Percentiles rank a stretch among this genome's conserved stretches.
phyloP scores from a whole-genome alignment of 2,797 vertebrate genomes.

The Sebastes wilsoni region DNA sequence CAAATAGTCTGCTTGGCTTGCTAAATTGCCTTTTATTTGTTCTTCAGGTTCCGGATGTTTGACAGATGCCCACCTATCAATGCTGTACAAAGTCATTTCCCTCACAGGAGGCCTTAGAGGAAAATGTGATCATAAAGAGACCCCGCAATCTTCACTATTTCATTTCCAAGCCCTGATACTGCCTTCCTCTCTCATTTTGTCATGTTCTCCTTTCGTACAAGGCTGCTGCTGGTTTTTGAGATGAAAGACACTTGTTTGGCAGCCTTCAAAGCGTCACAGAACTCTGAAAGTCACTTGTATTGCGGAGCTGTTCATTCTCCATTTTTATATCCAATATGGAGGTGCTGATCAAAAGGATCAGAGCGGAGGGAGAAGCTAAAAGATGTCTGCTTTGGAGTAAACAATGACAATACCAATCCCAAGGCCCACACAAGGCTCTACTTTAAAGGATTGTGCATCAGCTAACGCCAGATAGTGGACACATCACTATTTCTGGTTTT shows the following conservation, averaged over 20 bases:
- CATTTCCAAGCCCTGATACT: conserved; percentile 61
- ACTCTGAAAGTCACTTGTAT: conserved; percentile 79
- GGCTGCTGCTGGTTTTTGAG: conserved; percentile 70
- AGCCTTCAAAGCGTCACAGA: conserved; percentile 81
- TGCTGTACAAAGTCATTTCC: conserved; percentile 58
- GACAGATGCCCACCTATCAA: conserved; percentile 45
- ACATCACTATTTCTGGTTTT: conserved; percentile 3
- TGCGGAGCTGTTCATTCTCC: conserved; percentile 68
- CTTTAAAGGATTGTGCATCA: conserved; percentile 56
- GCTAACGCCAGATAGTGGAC: conserved; percentile 17
- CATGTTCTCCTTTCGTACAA: conserved; percentile 69
- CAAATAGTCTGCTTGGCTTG: conserved; percentile 1
- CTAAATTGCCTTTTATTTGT: conserved; percentile 44
- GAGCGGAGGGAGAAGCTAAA: conserved; percentile 65
- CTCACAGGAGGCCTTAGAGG: conserved; percentile 48
- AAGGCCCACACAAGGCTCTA: conserved; percentile 11
- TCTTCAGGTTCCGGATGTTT: conserved; percentile 28
- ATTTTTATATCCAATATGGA: conserved; percentile 73
- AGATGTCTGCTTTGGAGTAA: conserved; percentile 68
- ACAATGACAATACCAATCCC: conserved; percentile 65
- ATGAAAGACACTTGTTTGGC: conserved; percentile 85
- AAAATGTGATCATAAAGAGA: conserved; percentile 58
- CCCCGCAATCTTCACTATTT: conserved; percentile 65
- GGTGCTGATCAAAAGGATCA: conserved; percentile 76
- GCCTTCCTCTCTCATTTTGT: conserved; percentile 58